phyloP scores from a whole-genome alignment of 2,888 invertebrate genomes.

The Lacanobia oleracea region DNA sequence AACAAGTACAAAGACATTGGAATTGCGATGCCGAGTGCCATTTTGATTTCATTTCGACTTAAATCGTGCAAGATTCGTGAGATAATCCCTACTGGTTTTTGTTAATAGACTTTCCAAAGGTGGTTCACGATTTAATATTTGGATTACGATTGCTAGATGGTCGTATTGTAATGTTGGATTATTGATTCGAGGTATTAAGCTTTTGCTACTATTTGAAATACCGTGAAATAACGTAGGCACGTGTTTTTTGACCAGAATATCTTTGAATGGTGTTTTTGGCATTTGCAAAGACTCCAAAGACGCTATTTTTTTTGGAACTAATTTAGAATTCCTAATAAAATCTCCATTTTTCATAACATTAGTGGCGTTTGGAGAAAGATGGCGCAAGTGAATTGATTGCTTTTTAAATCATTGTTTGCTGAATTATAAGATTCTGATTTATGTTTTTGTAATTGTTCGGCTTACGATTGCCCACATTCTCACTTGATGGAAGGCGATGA shows the following conservation, averaged over 20 bases:
- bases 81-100: slow-evolving; percentile 35
- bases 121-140: slow-evolving; percentile 1
- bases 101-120: slow-evolving; percentile 4
- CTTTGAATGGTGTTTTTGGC: neutral
- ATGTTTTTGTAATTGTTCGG: too few relatives aligned
- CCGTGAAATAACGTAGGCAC: neutral
- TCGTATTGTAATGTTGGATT: neutral
- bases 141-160: neutral
- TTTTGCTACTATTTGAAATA: neutral
- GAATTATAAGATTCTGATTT: neutral
- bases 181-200: slow-evolving; percentile 20
- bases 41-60: slow-evolving; percentile 47
- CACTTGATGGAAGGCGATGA: too few relatives aligned
- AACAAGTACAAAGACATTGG: slow-evolving; percentile 42
- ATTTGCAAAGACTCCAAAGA: neutral
- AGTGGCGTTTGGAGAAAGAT: slow-evolving; percentile 11
- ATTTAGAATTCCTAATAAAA: neutral
- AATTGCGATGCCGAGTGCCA: slow-evolving; percentile 41
- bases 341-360: neutral
- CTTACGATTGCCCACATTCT: too few relatives aligned
- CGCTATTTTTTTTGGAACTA: rapidly evolving
- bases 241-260: neutral
- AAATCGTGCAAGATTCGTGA: slow-evolving; percentile 14
- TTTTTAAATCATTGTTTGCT: neutral
- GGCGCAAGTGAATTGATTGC: slow-evolving; percentile 6